phyloP scores from a whole-genome alignment of 2,113 vertebrate species.

The Triplophysa dalaica region DNA sequence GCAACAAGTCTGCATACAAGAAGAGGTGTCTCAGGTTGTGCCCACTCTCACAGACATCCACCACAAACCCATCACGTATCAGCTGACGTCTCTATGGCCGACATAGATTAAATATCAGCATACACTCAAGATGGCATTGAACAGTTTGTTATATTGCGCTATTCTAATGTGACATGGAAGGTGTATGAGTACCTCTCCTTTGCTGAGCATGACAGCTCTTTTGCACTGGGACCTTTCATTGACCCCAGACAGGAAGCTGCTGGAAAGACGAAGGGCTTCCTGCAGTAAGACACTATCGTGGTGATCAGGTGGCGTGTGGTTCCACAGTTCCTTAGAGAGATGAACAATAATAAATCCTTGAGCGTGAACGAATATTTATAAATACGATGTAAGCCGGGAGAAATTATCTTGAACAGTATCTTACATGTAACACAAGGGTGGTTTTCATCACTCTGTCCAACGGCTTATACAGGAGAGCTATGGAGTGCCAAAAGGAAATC shows the following conservation, averaged over 20 bases:
- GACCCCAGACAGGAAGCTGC: conserved; percentile 74
- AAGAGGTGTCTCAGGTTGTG: conserved; percentile 73
- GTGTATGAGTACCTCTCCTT: conserved; percentile 66
- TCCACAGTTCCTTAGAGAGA: conserved; percentile 69
- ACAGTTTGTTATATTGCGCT: no score
- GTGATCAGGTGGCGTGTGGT: conserved; percentile 70
- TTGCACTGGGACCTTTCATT: conserved; percentile 73
- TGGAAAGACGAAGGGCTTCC: conserved; percentile 73
- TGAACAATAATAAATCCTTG: conserved; percentile 3
- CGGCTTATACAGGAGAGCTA: conserved; percentile 77
- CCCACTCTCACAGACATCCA: conserved; percentile 66
- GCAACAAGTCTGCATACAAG: conserved; percentile 76
- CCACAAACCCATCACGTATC: conserved; percentile 74
- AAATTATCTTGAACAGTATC: conserved; percentile 11
- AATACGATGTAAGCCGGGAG: background rate
- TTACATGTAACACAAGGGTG: conserved; percentile 74
- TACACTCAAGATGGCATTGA: background rate
- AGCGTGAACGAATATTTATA: background rate
- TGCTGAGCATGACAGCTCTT: conserved; percentile 70
- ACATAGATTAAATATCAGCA: background rate
- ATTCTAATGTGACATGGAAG: background rate
- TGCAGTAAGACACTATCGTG: conserved; percentile 63
- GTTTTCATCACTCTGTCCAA: conserved; percentile 77
- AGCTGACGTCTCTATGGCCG: conserved; percentile 66
- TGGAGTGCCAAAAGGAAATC: background rate